phyloP scores from a whole-genome alignment of 2,888 invertebrate genomes.

The Philaethria dido region DNA sequence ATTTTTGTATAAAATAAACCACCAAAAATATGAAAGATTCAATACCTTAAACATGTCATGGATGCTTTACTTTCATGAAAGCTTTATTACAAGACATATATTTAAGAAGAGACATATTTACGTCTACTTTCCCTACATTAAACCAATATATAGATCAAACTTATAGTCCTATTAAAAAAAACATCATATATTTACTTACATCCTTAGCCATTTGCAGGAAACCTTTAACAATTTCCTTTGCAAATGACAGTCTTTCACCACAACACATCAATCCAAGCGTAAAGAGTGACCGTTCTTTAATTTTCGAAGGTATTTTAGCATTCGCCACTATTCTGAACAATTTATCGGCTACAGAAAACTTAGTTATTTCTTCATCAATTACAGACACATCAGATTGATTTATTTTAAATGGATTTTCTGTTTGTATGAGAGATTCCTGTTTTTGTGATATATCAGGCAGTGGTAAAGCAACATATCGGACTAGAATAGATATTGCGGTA shows the following conservation, averaged over 20 bases:
- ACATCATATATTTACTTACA: slow-evolving; percentile 76
- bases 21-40: too few species aligned
- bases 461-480: slow-evolving; percentile 87
- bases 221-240: slow-evolving; percentile 88
- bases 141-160: too few species aligned
- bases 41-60: too few species aligned
- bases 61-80: too few species aligned
- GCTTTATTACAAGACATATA: too few species aligned
- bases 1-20: too few species aligned
- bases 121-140: too few species aligned
- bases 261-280: slow-evolving; percentile 92
- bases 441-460: slow-evolving; percentile 75
- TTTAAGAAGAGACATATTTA: too few species aligned
- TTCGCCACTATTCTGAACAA: slow-evolving; percentile 89
- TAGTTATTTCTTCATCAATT: slow-evolving; percentile 78
- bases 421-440: slow-evolving; percentile 65
- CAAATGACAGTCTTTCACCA: slow-evolving; percentile 90
- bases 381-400: slow-evolving; percentile 51
- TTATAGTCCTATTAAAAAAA: neutral
- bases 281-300: slow-evolving; percentile 89
- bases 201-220: slow-evolving; percentile 91
- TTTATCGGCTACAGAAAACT: slow-evolving; percentile 87
- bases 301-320: slow-evolving; percentile 87
- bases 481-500: slow-evolving; percentile 88
- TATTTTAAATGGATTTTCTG: slow-evolving; percentile 68